These are phyloP conservation scores for Microtus montanus DNA, from an alignment of 2,113 vertebrate genomes.

Conservation along the genomic window DNA sequence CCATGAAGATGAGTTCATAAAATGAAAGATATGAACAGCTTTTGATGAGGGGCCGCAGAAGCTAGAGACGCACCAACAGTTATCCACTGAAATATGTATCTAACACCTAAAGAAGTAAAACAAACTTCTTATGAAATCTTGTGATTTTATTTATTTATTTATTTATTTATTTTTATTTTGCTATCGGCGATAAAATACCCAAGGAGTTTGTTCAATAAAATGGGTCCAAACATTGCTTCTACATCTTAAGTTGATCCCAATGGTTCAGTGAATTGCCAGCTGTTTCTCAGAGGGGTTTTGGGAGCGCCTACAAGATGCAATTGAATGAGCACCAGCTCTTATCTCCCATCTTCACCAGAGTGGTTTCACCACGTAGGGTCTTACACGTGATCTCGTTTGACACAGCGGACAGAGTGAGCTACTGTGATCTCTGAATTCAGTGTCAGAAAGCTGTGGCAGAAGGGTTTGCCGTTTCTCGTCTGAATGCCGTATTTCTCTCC, in stretches of 20 bases:
- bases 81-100: constrained; percentile 36
- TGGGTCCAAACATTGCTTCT: neutral
- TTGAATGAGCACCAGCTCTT: neutral
- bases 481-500: neutral
- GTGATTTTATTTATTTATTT: neutral
- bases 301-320: neutral
- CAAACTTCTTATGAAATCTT: constrained; percentile 33
- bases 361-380: neutral
- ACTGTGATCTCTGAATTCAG: neutral
- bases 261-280: neutral
- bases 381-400: neutral
- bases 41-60: constrained; percentile 8
- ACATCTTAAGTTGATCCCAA: neutral
- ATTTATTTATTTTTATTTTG: too few relatives aligned
- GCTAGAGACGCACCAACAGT: constrained; percentile 35
- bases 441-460: neutral
- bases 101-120: constrained; percentile 1
- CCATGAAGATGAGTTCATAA: neutral
- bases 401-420: neutral
- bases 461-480: neutral
- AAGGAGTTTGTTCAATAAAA: constrained; percentile 13
- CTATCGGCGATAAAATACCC: neutral
- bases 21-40: neutral
- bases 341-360: neutral
- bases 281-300: neutral